A percentile compares a stretch with the other conserved stretches of the same genome.
Conservation (phyloP, 2,113 vertebrate genomes). For the Promerops cafer region DNA sequence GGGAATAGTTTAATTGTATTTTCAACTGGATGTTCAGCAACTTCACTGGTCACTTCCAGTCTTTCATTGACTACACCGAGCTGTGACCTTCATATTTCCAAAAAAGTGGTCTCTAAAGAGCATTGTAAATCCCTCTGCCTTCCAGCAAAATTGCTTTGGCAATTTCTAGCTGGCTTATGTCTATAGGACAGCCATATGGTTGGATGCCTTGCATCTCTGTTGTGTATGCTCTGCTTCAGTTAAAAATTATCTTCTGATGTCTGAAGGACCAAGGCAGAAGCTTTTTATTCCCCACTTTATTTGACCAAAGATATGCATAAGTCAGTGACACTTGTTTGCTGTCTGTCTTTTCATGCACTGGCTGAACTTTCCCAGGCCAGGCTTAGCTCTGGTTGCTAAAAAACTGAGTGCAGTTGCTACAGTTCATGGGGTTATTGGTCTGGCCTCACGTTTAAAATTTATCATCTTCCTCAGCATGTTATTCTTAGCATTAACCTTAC, state of each 20-base stretch:
- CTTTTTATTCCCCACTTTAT: not conserved
- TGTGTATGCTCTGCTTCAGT: not conserved
- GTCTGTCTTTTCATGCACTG: not conserved
- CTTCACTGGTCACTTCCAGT: not conserved
- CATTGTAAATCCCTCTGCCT: not conserved
- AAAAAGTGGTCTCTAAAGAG: not conserved
- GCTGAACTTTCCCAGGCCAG: not conserved
- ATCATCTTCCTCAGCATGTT: not conserved
- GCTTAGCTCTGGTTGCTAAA: not conserved
- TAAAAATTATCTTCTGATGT: not conserved
- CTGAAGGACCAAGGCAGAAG: not conserved
- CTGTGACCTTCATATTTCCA: not conserved
- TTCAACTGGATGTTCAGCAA: not conserved
- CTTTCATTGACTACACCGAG: not conserved
- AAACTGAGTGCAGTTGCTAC: not conserved
- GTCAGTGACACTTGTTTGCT: not conserved
- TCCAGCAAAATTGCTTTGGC: not conserved
- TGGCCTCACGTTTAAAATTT: not conserved
- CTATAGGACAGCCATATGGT: fast-evolving
- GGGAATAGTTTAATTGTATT: not conserved
- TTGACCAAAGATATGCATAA: not conserved
- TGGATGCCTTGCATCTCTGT: not conserved
- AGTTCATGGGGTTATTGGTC: not conserved
- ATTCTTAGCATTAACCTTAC: not conserved
- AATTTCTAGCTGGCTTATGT: not conserved